Evolutionary conservation across 2,113 vertebrate genomes (phyloP), one percentile per base, ranked within the genome.

Genomic region (Leptobrachium leishanense): DNA sequence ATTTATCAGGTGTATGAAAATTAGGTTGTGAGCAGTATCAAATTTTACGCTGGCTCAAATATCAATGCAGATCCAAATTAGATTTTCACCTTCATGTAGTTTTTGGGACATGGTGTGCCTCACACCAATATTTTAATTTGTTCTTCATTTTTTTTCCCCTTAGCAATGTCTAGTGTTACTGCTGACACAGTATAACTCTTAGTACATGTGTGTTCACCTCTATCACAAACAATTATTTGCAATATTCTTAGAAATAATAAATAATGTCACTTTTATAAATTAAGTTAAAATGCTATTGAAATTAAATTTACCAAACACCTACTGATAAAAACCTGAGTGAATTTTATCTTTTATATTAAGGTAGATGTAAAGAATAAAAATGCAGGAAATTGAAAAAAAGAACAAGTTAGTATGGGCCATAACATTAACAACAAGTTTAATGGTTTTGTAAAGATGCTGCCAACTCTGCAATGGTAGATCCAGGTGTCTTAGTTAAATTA

Each of bases 301-400:
- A 65, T 40, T 3, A 10, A 65, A 2, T 31, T 31, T 7, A 31
- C 9, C 7, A 39, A 39, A 2, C 1, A 65, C 10, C 10, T 1
- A 65, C 8, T 64, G 40, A 11, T 68, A 50, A 50, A 68, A 43
- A 68, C 9, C 6, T 43, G 10, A 11, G 46, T 69, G 12, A 69
- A 44, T 69, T 69, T 74, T n/a, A 0, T 5, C 43, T 74, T 55
- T 74, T 8, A 65, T 74, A 46, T 20, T 65, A 54, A 44, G 20
- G 72, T 74, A 74, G 59, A 57, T 46, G 31, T 46, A 43, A 64
- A 31, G 43, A 74, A 65, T 15, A 42, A 40, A 50, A 74, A 74
- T 57, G 64, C 72, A 74, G 72, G 72, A 74, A 74, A 74, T 74
- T 74, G 11, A 74, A 64, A 74, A 31, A 74, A 15, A 65, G 72